Conservation (phyloP, 2,888 invertebrate genomes). For the Drosophila fungiperda region DNA sequence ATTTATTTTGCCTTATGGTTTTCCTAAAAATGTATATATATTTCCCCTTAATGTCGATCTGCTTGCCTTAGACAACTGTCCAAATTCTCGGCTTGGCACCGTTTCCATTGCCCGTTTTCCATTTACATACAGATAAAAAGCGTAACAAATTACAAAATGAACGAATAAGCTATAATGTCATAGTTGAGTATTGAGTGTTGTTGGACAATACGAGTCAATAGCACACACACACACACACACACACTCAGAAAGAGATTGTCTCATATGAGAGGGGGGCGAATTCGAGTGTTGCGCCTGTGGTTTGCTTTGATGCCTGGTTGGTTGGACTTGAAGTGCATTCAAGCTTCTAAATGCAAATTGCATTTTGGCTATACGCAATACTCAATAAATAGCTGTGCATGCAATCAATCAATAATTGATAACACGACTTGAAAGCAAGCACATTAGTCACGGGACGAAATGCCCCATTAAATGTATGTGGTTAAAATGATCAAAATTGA, state of each 20-base stretch:
- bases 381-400: not conserved
- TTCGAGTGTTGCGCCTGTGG: slow-evolving; percentile 15
- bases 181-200: not conserved
- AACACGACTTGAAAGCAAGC: not conserved
- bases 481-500: not conserved
- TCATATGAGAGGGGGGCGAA: slow-evolving; percentile 35
- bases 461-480: not conserved
- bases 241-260: not conserved
- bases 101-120: no score
- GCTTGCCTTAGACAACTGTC: not conserved
- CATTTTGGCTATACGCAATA: not conserved
- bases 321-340: slow-evolving; percentile 70
- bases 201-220: not conserved
- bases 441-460: not conserved
- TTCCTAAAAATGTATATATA: no score
- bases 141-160: not conserved
- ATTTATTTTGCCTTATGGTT: not conserved
- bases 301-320: slow-evolving; percentile 29
- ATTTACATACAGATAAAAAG: not conserved
- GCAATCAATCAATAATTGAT: slow-evolving; percentile 23
- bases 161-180: not conserved
- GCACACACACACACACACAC: not conserved
- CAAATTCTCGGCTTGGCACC: not conserved
- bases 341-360: slow-evolving; percentile 36
- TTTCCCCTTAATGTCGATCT: not conserved